Evolutionary conservation across 2,797 vertebrate genomes (phyloP).

Genomic region (Paratrypauchen microcephalus): DNA sequence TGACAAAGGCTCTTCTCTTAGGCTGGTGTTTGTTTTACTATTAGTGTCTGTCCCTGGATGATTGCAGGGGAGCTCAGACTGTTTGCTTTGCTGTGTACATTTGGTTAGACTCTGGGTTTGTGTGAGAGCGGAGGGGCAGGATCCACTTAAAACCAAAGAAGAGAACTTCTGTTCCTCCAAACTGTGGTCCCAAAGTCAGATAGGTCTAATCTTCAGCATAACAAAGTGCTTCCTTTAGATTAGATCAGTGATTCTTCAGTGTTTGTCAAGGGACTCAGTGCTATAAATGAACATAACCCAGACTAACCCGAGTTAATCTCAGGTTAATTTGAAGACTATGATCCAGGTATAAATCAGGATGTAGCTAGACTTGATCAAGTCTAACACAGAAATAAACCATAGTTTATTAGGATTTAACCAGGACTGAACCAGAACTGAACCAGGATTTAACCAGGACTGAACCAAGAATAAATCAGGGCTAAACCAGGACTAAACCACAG

Average conservation of each 20-base stretch:
- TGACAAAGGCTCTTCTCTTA: not conserved
- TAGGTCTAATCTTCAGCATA: slow-evolving; percentile 8
- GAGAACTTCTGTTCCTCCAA: not conserved
- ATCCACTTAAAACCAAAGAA: slow-evolving; percentile 23
- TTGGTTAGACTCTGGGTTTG: slow-evolving; percentile 38
- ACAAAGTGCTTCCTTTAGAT: slow-evolving; percentile 5
- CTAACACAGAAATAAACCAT: not conserved
- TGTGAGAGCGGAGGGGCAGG: slow-evolving; percentile 44
- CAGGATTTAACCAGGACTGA: not conserved
- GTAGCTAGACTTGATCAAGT: not conserved
- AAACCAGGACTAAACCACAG: too few relatives aligned
- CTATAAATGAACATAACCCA: not conserved
- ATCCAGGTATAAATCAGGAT: not conserved
- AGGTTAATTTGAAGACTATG: not conserved
- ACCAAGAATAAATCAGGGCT: too few relatives aligned
- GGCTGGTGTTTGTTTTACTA: slow-evolving; percentile 1
- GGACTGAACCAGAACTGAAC: not conserved
- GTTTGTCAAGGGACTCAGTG: not conserved
- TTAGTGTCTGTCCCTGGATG: slow-evolving; percentile 36
- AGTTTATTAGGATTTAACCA: too few relatives aligned
- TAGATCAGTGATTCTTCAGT: not conserved
- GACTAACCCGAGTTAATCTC: not conserved
- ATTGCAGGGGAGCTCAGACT: slow-evolving; percentile 44
- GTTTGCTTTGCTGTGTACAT: slow-evolving; percentile 33
- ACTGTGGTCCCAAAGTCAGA: not conserved